phyloP scores from a whole-genome alignment of 1,140 invertebrate genomes.

The Drosophila nebulosa region DNA sequence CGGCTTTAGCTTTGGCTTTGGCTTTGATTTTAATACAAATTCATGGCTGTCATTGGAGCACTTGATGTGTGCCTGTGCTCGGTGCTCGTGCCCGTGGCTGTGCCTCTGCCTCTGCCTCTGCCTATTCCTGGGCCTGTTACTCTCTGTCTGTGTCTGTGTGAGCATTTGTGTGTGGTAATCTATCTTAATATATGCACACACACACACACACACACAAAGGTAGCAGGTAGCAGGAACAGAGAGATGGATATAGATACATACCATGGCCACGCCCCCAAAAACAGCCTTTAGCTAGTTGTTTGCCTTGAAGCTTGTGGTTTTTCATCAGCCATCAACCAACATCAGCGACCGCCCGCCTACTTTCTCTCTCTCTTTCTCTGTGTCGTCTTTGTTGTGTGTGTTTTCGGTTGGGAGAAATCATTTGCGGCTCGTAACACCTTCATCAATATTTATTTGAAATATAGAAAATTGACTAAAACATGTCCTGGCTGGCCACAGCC shows the following conservation, averaged over 20 bases:
- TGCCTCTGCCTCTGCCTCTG: no score
- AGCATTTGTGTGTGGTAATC: slow-evolving; percentile 50
- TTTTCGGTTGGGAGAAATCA: slow-evolving; percentile 17
- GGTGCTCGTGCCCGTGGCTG: no score
- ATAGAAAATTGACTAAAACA: background rate
- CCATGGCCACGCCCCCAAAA: background rate
- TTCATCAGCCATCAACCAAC: background rate
- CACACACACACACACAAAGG: background rate
- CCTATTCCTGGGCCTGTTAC: no score
- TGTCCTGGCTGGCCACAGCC: background rate
- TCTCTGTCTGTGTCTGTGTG: slow-evolving; percentile 12
- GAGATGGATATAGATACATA: background rate
- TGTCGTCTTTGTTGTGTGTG: background rate
- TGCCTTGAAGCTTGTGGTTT: background rate
- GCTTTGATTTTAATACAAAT: slow-evolving; percentile 64
- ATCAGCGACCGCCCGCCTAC: background rate
- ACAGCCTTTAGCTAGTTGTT: background rate
- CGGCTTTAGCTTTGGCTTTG: slow-evolving; percentile 21
- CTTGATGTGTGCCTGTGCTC: slow-evolving; percentile 27
- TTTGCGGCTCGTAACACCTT: background rate
- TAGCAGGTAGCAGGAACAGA: no score
- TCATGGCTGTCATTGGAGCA: slow-evolving; percentile 61
- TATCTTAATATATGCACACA: slow-evolving; percentile 73
- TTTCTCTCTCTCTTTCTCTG: background rate
- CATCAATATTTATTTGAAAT: background rate